Evolutionary conservation across 1,140 invertebrate species (phyloP).

Genomic region (Asbolus verrucosus): DNA sequence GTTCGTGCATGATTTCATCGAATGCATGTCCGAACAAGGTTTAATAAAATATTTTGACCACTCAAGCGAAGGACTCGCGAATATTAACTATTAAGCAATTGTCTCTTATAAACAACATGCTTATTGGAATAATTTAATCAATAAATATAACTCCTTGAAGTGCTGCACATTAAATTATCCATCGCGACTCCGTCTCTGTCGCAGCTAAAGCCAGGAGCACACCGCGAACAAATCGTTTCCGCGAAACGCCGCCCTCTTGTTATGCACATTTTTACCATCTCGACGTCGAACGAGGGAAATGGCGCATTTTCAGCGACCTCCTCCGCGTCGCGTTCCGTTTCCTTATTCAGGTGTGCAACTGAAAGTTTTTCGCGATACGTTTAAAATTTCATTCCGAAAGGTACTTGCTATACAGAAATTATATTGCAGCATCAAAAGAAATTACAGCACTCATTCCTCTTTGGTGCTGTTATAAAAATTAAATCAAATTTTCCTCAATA

Average conservation of each 20-base stretch:
- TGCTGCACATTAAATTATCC: constrained; percentile 15
- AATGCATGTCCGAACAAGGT: neutral
- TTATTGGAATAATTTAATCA: constrained; percentile 46
- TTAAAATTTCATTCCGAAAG: constrained; percentile 61
- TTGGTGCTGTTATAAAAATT: constrained; percentile 64
- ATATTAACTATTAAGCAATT: constrained; percentile 44
- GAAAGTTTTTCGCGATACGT: constrained; percentile 58
- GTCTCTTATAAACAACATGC: constrained; percentile 35
- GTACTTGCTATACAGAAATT: constrained; percentile 64
- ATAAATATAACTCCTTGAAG: constrained; percentile 37
- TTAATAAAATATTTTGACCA: constrained; percentile 18
- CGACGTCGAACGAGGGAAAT: no score
- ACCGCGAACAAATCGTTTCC: constrained; percentile 3
- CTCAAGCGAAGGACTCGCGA: constrained; percentile 42
- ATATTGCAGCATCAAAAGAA: constrained; percentile 65
- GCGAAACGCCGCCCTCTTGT: neutral
- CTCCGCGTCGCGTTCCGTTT: constrained; percentile 43
- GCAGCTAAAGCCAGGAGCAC: no score
- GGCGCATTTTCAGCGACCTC: constrained; percentile 10
- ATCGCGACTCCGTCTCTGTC: no score
- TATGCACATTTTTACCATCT: no score
- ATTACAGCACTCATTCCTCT: constrained; percentile 65
- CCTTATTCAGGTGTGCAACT: constrained; percentile 58
- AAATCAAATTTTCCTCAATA: constrained; percentile 65
- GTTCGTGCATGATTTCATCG: neutral